These are phyloP conservation scores for Agriopis leucophaearia DNA, from an alignment of 2,888 invertebrate genomes.

Conservation along the genomic window DNA sequence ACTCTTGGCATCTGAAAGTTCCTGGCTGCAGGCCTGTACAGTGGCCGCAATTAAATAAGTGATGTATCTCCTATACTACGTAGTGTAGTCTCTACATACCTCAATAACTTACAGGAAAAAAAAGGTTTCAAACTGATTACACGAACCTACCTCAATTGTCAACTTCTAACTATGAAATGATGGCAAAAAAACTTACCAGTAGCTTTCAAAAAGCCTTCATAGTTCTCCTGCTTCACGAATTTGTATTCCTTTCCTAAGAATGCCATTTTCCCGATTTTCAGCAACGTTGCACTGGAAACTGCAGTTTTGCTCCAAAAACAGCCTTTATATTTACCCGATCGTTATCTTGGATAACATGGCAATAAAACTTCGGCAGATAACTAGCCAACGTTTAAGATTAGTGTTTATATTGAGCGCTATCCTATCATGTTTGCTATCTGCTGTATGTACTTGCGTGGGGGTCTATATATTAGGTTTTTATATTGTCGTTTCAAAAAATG, in stretches of 20 bases:
- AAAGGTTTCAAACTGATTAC: no score
- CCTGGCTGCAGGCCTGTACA: no score
- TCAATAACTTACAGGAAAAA: no score
- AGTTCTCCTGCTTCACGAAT: conserved; percentile 56
- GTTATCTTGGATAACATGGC: conserved; percentile 8
- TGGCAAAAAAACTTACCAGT: conserved; percentile 48
- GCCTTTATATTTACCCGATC: conserved; percentile 1
- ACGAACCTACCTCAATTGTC: not conserved
- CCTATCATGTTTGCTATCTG: not conserved
- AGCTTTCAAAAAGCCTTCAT: conserved; percentile 54
- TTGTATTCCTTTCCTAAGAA: conserved; percentile 56
- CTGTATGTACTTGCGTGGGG: not conserved
- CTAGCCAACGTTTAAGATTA: conserved; percentile 3
- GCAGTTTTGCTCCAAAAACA: not conserved
- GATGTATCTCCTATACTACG: no score
- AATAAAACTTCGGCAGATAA: conserved; percentile 7
- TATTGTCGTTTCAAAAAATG: no score
- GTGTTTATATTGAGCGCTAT: not conserved
- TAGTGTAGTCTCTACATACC: no score
- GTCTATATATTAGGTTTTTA: no score
- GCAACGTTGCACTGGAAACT: conserved; percentile 3
- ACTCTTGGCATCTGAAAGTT: no score
- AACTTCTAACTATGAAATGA: not conserved
- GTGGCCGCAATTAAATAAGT: no score
- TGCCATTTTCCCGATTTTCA: conserved; percentile 50